Base-by-base conservation (phyloP, 1,140 invertebrate species). In the Spodoptera frugiperda region DNA sequence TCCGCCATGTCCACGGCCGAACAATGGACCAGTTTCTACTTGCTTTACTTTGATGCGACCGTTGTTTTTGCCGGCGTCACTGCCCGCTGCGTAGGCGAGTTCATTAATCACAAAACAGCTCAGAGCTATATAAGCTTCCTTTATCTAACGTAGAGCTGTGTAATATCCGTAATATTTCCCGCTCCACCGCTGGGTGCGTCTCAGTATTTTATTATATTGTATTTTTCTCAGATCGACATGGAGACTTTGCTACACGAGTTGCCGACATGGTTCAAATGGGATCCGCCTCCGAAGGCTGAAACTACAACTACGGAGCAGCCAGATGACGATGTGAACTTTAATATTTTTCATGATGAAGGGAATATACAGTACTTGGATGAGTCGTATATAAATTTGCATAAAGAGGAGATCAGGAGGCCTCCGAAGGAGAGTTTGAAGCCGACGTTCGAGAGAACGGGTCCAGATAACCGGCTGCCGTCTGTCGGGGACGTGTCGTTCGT, bases 401-500 rank as follows among this genome's bases (percentile, higher is more conserved):
- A 90, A 80, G 92, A 94, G 72, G 92, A 94, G 82, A 93, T 92
- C 79, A 82, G 91, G 55, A 86, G 91, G 25, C 89, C 90, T 39
- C 79, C 84, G 11, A 93, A 93, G 70, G 91, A 93, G 54, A 91
- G 59, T 75, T 73, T 84, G n/a, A 91, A 89, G 72, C 77, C 77
- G 65, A 77, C 91, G 11, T 93, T 87, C 61, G 94, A 94, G 68
- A 92, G 94, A 57, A 89, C 85, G 78, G 84, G 89, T 1, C 89
- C 91, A 67, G 89, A 95, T 81, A 88, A 94, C 68, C 84, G 92
- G 67, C 80, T 91, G 76, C 88, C 90, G 15, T 89, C 91, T 5
- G 91, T 91, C 11, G 91, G 91, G 12, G 86, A 93, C 77, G 83
- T 96, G 82, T 95, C 95, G 67, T 94, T 95, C 77, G 95, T 95